These are phyloP conservation scores for Mirza zaza DNA, from an alignment of 2,113 vertebrate species.

Conservation along the genomic window DNA sequence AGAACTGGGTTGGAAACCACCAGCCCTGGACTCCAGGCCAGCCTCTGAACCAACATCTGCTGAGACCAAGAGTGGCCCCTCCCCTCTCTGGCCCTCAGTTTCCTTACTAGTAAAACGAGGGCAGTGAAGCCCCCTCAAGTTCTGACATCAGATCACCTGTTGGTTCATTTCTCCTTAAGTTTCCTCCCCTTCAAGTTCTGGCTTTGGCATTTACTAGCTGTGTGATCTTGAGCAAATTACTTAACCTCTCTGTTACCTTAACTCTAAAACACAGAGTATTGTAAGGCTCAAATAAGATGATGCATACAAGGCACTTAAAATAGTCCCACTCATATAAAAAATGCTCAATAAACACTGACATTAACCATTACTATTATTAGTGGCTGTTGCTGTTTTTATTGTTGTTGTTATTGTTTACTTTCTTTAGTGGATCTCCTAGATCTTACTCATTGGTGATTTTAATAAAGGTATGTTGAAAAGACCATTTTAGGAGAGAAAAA, in stretches of 20 bases:
- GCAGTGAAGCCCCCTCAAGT: not conserved
- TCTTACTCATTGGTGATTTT: not conserved
- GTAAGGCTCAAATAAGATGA: not conserved
- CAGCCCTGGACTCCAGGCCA: not conserved
- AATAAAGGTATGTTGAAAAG: slow-evolving; percentile 26
- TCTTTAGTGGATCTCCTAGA: not conserved
- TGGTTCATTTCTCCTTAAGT: not conserved
- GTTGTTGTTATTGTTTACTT: not conserved
- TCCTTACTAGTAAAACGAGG: not conserved
- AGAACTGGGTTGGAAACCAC: not conserved
- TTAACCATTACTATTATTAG: not conserved
- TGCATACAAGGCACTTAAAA: not conserved
- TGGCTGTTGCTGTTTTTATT: not conserved
- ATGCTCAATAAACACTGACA: not conserved
- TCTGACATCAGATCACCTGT: not conserved
- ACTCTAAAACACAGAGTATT: not conserved
- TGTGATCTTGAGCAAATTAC: not conserved
- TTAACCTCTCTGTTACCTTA: not conserved
- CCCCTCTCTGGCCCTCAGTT: not conserved
- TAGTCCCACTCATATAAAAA: not conserved
- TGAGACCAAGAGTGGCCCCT: not conserved
- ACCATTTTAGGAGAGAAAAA: not conserved
- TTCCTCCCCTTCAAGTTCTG: not conserved
- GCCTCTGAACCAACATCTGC: not conserved
- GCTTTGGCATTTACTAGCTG: not conserved